Conservation (phyloP, 2,888 invertebrate genomes). For the Parnassius smintheus region DNA sequence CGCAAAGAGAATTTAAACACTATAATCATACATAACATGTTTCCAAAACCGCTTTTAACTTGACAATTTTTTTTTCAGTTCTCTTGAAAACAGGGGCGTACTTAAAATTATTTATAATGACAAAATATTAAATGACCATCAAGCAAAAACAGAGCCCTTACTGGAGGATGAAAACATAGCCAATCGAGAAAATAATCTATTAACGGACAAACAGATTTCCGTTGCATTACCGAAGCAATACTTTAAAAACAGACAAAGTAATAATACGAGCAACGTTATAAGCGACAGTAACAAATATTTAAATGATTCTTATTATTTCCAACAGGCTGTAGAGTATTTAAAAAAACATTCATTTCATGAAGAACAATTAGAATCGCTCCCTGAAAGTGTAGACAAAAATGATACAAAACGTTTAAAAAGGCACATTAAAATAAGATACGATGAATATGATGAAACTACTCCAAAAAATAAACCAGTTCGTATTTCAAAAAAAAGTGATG, state of each 20-base stretch:
- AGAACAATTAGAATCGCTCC: neutral
- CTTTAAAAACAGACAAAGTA: neutral
- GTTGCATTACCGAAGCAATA: neutral
- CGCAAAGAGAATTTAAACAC: neutral
- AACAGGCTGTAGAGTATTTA: conserved; percentile 15
- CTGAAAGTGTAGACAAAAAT: neutral
- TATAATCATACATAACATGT: neutral
- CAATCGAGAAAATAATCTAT: neutral
- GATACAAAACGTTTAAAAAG: conserved; percentile 52
- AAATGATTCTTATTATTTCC: conserved; percentile 7
- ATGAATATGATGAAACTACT: conserved; percentile 33
- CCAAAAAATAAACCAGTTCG: conserved; percentile 32
- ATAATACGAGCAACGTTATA: neutral
- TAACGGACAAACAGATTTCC: neutral
- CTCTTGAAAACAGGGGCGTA: conserved; percentile 11
- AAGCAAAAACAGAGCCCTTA: neutral
- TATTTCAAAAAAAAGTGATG: conserved; percentile 46
- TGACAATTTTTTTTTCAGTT: conserved; percentile 8
- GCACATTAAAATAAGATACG: conserved; percentile 52
- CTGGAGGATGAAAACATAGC: neutral
- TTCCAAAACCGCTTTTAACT: neutral
- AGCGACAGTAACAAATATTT: neutral
- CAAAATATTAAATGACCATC: neutral
- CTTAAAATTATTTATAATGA: conserved; percentile 2
- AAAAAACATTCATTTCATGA: conserved; percentile 1